These are phyloP conservation scores for Myripristis jacobus DNA, from an alignment of 2,797 vertebrate genomes.

Conservation along the genomic window DNA sequence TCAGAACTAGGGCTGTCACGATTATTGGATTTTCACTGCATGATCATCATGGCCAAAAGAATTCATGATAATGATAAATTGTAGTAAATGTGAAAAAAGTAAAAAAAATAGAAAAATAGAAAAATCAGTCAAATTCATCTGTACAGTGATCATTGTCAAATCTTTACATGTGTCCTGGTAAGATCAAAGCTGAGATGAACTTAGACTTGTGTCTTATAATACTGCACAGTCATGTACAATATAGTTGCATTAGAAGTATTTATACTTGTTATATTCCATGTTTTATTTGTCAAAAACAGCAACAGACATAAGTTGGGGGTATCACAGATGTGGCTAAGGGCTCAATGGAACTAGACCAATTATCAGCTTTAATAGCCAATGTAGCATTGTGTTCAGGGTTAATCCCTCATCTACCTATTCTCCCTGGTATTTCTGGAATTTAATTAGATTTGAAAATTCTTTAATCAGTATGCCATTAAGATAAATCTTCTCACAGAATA, in stretches of 20 bases:
- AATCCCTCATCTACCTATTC: slow-evolving; percentile 17
- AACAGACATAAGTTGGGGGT: background rate
- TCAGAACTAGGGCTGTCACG: slow-evolving; percentile 69
- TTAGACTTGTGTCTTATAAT: background rate
- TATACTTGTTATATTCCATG: background rate
- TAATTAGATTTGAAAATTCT: slow-evolving; percentile 51
- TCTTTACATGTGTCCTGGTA: too few species aligned
- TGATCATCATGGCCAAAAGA: slow-evolving; percentile 44
- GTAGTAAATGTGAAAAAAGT: too few species aligned
- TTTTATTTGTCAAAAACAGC: background rate
- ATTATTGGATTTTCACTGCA: too few species aligned
- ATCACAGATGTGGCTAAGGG: background rate
- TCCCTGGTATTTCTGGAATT: slow-evolving; percentile 26
- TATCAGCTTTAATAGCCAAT: slow-evolving; percentile 24
- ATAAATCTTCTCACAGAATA: slow-evolving; percentile 45
- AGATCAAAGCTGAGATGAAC: slow-evolving; percentile 16
- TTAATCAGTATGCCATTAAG: slow-evolving; percentile 33
- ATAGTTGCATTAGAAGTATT: background rate
- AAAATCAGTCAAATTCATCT: too few species aligned
- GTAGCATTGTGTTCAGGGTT: slow-evolving; percentile 37
- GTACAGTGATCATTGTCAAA: too few species aligned
- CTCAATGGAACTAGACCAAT: slow-evolving; percentile 29
- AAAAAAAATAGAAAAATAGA: too few species aligned
- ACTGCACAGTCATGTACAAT: background rate
- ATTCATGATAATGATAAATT: slow-evolving; percentile 56